A percentile compares a stretch with the other conserved stretches of the same genome.
Evolutionary conservation across 2,888 invertebrate species (phyloP).

Genomic region (Torymus aiolomorphi): DNA sequence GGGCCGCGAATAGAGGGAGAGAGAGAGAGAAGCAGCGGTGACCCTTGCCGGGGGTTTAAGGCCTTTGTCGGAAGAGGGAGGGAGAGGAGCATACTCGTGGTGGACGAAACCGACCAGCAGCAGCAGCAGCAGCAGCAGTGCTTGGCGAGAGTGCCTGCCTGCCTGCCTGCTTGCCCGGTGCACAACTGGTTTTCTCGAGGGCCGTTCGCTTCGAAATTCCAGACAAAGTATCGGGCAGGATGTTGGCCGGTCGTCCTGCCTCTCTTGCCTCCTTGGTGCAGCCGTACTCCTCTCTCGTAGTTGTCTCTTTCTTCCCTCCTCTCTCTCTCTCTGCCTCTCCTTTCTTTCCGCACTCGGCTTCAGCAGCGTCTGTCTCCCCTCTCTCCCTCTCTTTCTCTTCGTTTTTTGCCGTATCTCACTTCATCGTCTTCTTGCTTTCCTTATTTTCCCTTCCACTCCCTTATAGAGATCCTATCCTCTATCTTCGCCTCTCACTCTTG

Average conservation of each 20-base stretch:
- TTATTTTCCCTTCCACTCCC: slow-evolving; percentile 48
- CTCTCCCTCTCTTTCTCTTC: slow-evolving; percentile 30
- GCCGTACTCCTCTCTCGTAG: slow-evolving; percentile 27
- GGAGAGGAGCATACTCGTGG: slow-evolving; percentile 13
- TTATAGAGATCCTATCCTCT: slow-evolving; percentile 38
- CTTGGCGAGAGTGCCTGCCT: slow-evolving; percentile 39
- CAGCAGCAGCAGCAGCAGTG: too few species aligned
- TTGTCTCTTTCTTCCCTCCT: slow-evolving; percentile 30
- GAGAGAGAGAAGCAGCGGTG: slow-evolving; percentile 32
- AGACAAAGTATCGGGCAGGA: slow-evolving; percentile 67
- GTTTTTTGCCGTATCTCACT: slow-evolving; percentile 44
- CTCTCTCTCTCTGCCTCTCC: slow-evolving; percentile 44
- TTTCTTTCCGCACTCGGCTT: neutral
- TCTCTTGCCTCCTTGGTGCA: slow-evolving; percentile 56
- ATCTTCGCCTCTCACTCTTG: neutral
- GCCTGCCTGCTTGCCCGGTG: slow-evolving; percentile 39
- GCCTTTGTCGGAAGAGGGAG: slow-evolving; percentile 60
- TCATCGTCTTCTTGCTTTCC: slow-evolving; percentile 43
- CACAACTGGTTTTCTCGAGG: slow-evolving; percentile 64
- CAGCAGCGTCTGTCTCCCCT: slow-evolving; percentile 12
- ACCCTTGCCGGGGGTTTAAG: slow-evolving; percentile 58
- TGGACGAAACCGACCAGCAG: slow-evolving; percentile 52
- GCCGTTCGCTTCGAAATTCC: slow-evolving; percentile 67
- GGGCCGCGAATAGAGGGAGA: slow-evolving; percentile 15
- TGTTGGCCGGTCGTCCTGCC: slow-evolving; percentile 61